These are phyloP conservation scores for Drosophila athabasca DNA, from an alignment of 1,140 invertebrate species.

Conservation along the genomic window DNA sequence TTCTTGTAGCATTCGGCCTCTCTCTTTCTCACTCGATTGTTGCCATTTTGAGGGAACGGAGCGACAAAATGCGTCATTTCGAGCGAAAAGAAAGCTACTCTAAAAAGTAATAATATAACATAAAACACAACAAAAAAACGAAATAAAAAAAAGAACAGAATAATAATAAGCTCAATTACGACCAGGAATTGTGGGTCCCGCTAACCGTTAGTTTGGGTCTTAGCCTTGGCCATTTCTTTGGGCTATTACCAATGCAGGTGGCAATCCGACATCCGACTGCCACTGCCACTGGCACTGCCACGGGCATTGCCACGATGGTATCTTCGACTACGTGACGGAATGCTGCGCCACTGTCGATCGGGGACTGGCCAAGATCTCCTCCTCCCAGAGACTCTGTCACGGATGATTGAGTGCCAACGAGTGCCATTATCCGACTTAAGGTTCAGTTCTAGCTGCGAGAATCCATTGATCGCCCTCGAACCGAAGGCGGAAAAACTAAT, in stretches of 20 bases:
- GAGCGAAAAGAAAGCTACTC: constrained; percentile 39
- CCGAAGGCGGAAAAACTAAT: too few relatives aligned
- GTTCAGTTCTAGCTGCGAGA: background rate
- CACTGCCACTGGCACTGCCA: background rate
- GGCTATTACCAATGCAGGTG: constrained; percentile 30
- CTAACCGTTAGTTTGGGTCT: constrained; percentile 54
- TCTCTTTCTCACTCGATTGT: constrained; percentile 47
- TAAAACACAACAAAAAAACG: background rate
- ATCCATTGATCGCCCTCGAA: too few relatives aligned
- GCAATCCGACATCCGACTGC: constrained; percentile 26
- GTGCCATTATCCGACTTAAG: too few relatives aligned
- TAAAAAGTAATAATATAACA: background rate
- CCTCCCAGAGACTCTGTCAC: too few relatives aligned
- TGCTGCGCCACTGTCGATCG: constrained; percentile 11
- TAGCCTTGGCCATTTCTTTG: constrained; percentile 18
- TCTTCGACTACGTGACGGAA: constrained; percentile 44
- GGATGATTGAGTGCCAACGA: constrained; percentile 34
- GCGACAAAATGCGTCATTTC: constrained; percentile 60
- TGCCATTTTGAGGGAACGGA: constrained; percentile 61
- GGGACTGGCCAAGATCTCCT: background rate
- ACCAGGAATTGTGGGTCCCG: constrained; percentile 12
- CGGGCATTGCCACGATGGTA: constrained; percentile 4
- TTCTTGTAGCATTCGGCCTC: constrained; percentile 15
- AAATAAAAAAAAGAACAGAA: constrained; percentile 6
- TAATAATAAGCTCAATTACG: constrained; percentile 70